phyloP scores from a whole-genome alignment of 35 echinoderm and acorn worm species.

The Heliocidaris erythrogramma region DNA sequence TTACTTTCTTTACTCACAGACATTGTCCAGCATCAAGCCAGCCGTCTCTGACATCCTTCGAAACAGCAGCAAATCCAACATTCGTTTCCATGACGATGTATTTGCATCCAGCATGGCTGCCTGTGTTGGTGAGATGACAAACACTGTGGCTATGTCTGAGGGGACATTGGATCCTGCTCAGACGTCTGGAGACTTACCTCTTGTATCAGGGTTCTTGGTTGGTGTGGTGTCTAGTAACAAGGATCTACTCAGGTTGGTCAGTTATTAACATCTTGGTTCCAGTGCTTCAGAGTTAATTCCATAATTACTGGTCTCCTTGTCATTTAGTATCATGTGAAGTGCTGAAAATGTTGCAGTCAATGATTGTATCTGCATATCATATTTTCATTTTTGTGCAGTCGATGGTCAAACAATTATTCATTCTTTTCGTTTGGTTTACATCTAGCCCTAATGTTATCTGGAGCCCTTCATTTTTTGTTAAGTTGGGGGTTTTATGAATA shows the following conservation, averaged over 20 bases:
- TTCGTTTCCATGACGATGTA: slow-evolving; percentile 33
- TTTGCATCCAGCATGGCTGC: slow-evolving; percentile 57
- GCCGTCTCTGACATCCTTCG: slow-evolving; percentile 50
- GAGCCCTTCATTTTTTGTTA: too few relatives aligned
- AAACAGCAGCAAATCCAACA: not conserved
- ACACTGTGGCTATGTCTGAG: not conserved
- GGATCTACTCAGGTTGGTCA: slow-evolving; percentile 20
- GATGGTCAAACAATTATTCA: too few relatives aligned
- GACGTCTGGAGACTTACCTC: slow-evolving; percentile 38
- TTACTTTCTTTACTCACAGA: slow-evolving; percentile 16
- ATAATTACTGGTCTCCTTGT: too few relatives aligned
- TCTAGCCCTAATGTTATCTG: too few relatives aligned
- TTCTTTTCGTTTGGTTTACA: too few relatives aligned
- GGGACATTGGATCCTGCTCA: not conserved
- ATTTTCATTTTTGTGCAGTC: too few relatives aligned
- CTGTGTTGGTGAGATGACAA: slow-evolving; percentile 51
- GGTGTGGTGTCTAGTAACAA: slow-evolving; percentile 35
- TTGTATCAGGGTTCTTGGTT: slow-evolving; percentile 50
- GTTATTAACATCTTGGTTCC: not conserved
- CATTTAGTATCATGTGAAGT: too few relatives aligned
- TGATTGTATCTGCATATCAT: too few relatives aligned
- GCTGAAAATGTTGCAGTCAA: too few relatives aligned
- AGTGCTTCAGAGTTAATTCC: too few relatives aligned
- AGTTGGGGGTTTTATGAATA: too few relatives aligned
- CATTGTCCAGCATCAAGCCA: slow-evolving; percentile 51